Percentiles rank a stretch among this genome's conserved stretches.
Conservation (phyloP, 2,113 vertebrate genomes). For the Pitta sordida region DNA sequence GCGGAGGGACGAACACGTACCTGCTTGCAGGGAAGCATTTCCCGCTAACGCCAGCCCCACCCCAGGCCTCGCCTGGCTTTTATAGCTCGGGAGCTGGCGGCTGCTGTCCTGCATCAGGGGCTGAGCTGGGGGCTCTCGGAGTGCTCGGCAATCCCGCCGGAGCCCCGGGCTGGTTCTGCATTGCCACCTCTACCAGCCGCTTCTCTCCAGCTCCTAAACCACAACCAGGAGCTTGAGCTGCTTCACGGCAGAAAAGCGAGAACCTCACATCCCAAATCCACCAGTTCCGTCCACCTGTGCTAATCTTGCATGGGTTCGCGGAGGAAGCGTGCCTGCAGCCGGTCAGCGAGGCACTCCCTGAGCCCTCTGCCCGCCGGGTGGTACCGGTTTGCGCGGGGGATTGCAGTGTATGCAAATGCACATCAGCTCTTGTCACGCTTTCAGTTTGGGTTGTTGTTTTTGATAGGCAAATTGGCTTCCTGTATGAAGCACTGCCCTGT, state of each 20-base stretch:
- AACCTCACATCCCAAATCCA: background rate
- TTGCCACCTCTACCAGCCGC: background rate
- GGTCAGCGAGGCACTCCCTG: fast-evolving
- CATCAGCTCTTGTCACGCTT: background rate
- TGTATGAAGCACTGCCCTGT: background rate
- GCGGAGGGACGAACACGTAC: background rate
- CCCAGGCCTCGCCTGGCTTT: background rate
- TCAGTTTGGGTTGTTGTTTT: background rate
- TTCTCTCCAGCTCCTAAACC: background rate
- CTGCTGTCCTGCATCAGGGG: background rate
- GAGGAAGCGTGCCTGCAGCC: background rate
- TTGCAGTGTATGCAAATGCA: background rate
- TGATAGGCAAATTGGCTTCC: background rate
- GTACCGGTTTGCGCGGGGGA: background rate
- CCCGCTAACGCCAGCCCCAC: background rate
- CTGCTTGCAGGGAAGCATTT: background rate
- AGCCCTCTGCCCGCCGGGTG: background rate
- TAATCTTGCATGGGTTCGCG: fast-evolving
- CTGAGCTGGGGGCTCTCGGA: background rate
- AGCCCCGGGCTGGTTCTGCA: background rate
- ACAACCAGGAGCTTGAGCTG: background rate
- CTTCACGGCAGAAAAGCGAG: background rate
- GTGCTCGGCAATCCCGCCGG: background rate
- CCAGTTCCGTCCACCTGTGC: background rate
- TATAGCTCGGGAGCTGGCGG: background rate